These are phyloP conservation scores for Gallinago solitaria DNA, from an alignment of 2,797 vertebrate species.

Conservation along the genomic window DNA sequence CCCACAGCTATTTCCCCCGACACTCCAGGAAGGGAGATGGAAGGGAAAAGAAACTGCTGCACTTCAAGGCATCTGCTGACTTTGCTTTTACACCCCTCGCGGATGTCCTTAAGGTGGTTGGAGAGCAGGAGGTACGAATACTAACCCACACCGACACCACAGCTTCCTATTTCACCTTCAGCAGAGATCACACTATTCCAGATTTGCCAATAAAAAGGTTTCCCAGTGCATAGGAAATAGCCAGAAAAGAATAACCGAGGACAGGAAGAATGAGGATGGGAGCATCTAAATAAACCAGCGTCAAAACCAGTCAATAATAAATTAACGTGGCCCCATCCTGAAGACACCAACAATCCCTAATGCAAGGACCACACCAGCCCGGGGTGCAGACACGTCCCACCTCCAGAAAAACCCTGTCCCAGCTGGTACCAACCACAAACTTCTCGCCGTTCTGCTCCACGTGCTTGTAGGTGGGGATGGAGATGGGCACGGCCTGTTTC, in stretches of 20 bases:
- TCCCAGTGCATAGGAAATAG: not conserved
- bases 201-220: not conserved
- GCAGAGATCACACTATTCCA: not conserved
- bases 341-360: too few relatives aligned
- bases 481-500: constrained; percentile 97
- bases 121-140: not conserved
- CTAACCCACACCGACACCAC: not conserved
- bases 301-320: not conserved
- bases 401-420: not conserved
- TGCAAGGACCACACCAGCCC: not conserved
- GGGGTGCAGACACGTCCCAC: not conserved
- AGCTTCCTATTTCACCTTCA: not conserved
- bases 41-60: not conserved
- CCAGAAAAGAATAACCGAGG: not conserved
- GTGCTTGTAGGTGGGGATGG: constrained; percentile 96
- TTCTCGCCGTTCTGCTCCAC: constrained; percentile 94
- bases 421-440: constrained; percentile 89
- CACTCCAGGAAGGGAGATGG: not conserved
- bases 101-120: not conserved
- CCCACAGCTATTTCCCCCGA: not conserved
- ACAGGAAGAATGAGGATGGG: accelerated
- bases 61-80: not conserved
- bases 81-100: not conserved
- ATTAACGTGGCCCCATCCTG: not conserved
- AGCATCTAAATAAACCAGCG: accelerated